A percentile compares a stretch with the other conserved stretches of the same genome.
Evolutionary conservation across 2,797 vertebrate genomes (phyloP).

Genomic region (Salmo trutta): DNA sequence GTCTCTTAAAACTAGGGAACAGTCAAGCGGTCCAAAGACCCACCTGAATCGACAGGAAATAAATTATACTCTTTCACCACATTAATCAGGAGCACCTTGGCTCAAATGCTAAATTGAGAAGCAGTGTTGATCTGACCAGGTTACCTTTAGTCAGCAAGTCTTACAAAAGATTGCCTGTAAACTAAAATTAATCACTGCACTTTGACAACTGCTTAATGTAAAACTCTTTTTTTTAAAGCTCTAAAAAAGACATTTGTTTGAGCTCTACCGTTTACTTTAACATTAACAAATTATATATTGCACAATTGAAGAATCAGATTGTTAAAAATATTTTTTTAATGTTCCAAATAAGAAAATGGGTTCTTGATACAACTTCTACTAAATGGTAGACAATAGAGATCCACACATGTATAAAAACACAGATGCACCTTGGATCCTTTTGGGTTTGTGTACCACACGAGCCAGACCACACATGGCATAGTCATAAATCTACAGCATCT

Average conservation of each 20-base stretch:
- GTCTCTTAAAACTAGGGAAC: background rate
- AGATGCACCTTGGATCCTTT: constrained; percentile 41
- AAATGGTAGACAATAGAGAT: constrained; percentile 15
- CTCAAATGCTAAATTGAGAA: constrained; percentile 1
- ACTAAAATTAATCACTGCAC: no score
- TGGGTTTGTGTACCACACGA: constrained; percentile 28
- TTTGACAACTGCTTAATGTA: no score
- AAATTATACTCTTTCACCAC: background rate
- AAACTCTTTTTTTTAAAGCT: no score
- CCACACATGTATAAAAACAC: constrained; percentile 9
- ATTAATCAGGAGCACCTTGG: background rate
- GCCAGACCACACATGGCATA: constrained; percentile 18
- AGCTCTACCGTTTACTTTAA: background rate
- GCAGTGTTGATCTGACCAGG: background rate
- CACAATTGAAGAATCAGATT: background rate
- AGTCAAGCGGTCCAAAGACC: background rate
- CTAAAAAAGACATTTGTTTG: background rate
- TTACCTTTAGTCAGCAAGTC: background rate
- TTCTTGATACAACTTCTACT: background rate
- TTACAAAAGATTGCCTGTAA: background rate
- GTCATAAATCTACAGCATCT: constrained; percentile 6
- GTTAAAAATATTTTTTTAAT: background rate
- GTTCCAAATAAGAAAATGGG: background rate
- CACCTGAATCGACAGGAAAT: background rate
- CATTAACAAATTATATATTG: background rate